Percentiles rank a stretch among this genome's conserved stretches.
These are phyloP conservation scores for Hylia prasina DNA, from an alignment of 2,113 vertebrate genomes.

Conservation along the genomic window DNA sequence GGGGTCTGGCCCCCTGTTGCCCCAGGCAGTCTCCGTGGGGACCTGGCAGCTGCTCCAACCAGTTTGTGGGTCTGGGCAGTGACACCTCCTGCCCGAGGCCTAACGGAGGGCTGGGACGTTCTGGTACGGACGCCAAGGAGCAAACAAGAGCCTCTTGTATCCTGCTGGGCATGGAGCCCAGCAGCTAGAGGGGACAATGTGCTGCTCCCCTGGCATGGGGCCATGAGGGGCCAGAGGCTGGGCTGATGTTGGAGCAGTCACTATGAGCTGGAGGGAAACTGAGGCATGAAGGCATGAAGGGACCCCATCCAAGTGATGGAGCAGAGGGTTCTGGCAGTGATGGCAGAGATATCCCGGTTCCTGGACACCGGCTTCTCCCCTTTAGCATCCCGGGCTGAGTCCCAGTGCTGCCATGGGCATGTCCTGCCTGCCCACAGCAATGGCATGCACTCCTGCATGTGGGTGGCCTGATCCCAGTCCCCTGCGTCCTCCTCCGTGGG, in stretches of 20 bases:
- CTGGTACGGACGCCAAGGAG: neutral
- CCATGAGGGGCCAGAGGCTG: accelerated
- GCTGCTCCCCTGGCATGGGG: accelerated
- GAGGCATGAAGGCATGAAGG: neutral
- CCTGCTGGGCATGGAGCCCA: neutral
- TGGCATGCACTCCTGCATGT: accelerated
- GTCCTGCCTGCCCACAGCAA: neutral
- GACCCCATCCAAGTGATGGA: neutral
- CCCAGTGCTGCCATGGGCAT: neutral
- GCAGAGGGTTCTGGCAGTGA: neutral
- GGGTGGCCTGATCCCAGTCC: neutral
- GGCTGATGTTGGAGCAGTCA: neutral
- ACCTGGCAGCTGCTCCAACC: neutral
- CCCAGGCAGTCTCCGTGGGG: neutral
- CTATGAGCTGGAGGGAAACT: neutral
- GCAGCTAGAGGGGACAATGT: neutral
- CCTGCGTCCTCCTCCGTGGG: neutral
- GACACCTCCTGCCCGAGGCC: neutral
- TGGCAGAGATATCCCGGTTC: accelerated
- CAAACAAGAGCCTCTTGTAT: conserved; percentile 10
- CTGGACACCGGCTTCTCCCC: neutral
- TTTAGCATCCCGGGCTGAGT: neutral
- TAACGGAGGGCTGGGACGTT: neutral
- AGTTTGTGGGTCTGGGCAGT: conserved; percentile 18
- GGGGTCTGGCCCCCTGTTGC: neutral